Base-by-base conservation (phyloP, 2,113 vertebrate genomes). In the Ictalurus furcatus region DNA sequence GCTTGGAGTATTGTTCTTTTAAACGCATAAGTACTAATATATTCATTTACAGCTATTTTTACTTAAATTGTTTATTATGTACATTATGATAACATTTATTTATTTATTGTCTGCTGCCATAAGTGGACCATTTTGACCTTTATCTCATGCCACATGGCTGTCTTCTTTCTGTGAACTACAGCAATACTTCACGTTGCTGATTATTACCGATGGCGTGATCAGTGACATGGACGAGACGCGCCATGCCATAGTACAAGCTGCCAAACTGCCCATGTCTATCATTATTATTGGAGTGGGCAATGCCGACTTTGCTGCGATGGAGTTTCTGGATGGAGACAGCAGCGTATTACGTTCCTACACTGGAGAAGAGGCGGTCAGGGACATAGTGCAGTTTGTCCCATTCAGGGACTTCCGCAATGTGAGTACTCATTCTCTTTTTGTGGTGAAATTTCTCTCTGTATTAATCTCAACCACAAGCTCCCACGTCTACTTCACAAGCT, bases 151-250 rank as follows among this genome's bases (percentile, higher is more conserved):
- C 52, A 30, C 54, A 81, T 9, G 58, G 5, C 3, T 61, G 1
- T 44, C 1, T 84, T 63, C 23, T 84, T 69, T 37, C n/a, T 74
- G 12, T 87, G 63, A 69, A 59, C 76, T 93, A 0, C 96, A 99
- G 98, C 98, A 99, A 90, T 99, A 99, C 95, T 99, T 99, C 95
- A 99, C 97, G 88, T 97, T 99, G 89, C 96, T 99, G 89, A 99
- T 99, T 92, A 98, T 99, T 94, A 99, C 98, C 0, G 98, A 99
- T 0, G 98, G 98, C 0, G 98, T 99, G 93, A 99, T 99, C 95
- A 99, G 98, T 0, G 98, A 99, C 93, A 99, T 99, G 98, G 98
- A 99, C 0, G 98, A 99, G 95, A 99, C 98, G 0, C 94, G 98
- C 0, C 94, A 99, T 0, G 98, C 98, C 0, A 96, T 99, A 59